Evolutionary conservation across 2,888 invertebrate species (phyloP).

Genomic region (Plagodis pulveraria): DNA sequence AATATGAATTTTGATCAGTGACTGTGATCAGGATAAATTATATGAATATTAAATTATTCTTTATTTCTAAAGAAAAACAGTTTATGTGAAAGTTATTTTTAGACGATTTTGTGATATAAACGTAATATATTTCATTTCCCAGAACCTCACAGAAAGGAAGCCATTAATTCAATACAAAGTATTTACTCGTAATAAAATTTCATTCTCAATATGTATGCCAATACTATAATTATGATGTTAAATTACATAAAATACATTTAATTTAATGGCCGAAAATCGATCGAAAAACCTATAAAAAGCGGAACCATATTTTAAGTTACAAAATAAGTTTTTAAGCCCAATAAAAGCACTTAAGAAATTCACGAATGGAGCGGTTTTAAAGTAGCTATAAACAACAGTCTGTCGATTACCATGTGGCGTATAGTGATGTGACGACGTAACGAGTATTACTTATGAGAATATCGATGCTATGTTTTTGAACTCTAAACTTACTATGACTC

Average conservation of each 20-base stretch:
- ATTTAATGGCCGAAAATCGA: constrained; percentile 14
- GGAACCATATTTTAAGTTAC: constrained; percentile 19
- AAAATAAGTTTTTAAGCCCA: constrained; percentile 27
- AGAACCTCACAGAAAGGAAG: too few species aligned
- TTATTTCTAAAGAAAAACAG: too few species aligned
- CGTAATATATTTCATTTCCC: too few species aligned
- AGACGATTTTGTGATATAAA: too few species aligned
- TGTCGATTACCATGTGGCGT: constrained; percentile 59
- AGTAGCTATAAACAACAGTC: constrained; percentile 53
- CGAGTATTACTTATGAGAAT: not conserved
- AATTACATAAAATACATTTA: constrained; percentile 7
- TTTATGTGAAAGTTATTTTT: too few species aligned
- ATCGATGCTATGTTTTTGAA: not conserved
- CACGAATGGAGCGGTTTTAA: constrained; percentile 40
- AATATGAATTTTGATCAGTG: too few species aligned
- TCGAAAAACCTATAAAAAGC: constrained; percentile 19
- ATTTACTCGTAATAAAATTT: constrained; percentile 3
- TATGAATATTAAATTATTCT: too few species aligned
- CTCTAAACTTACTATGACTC: too few species aligned
- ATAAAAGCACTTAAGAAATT: constrained; percentile 39
- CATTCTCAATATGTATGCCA: constrained; percentile 1
- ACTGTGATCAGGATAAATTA: too few species aligned
- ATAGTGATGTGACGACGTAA: constrained; percentile 40
- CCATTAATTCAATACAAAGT: constrained; percentile 7
- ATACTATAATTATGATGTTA: constrained; percentile 20